Evolutionary conservation across 2,797 vertebrate species (phyloP).

Genomic region (Myripristis jacobus): DNA sequence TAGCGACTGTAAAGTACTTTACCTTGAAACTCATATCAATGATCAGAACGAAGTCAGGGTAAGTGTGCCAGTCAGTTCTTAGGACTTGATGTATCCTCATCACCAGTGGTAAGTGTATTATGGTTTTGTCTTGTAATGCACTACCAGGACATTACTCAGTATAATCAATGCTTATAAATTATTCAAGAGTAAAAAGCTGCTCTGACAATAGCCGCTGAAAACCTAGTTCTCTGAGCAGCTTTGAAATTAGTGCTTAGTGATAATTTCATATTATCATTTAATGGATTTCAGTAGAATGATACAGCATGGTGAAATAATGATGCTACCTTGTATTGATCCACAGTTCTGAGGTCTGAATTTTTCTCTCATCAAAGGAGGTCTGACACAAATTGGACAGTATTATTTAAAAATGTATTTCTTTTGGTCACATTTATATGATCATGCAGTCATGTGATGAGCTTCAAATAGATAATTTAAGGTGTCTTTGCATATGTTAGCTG

Average conservation of each 20-base stretch:
- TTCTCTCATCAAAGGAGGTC: no score
- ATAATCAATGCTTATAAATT: slow-evolving; percentile 58
- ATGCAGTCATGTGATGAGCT: no score
- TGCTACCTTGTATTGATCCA: background rate
- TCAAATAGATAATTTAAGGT: no score
- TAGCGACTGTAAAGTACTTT: background rate
- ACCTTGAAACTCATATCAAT: background rate
- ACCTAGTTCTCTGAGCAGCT: background rate
- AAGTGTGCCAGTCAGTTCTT: background rate
- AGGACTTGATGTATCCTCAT: background rate
- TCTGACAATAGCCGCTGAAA: slow-evolving; percentile 12
- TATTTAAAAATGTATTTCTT: no score
- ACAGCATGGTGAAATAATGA: background rate
- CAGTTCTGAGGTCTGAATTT: background rate
- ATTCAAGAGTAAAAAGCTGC: slow-evolving; percentile 45
- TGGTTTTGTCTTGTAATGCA: slow-evolving; percentile 36
- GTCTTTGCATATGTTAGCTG: no score
- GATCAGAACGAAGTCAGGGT: background rate
- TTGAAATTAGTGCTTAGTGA: background rate
- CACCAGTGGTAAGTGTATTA: slow-evolving; percentile 45
- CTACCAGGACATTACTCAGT: slow-evolving; percentile 44
- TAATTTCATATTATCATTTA: no score
- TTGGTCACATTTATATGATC: no score
- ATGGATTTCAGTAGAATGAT: background rate
- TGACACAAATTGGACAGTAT: no score